A percentile compares a stretch with the other conserved stretches of the same genome.
These are phyloP conservation scores for Falco naumanni DNA, from an alignment of 2,797 vertebrate genomes.

Conservation along the genomic window DNA sequence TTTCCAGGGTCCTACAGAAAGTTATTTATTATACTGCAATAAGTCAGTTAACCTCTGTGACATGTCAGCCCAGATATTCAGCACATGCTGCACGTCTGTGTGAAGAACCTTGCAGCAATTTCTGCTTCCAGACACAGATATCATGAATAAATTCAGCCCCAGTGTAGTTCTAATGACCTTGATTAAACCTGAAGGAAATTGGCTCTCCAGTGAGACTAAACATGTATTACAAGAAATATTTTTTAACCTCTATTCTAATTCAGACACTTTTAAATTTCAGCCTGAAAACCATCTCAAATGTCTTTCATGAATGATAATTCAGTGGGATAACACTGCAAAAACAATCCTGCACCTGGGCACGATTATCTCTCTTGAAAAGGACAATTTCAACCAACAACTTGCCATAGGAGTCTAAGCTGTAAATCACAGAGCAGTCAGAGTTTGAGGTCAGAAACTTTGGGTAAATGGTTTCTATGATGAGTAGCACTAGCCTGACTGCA, in stretches of 20 bases:
- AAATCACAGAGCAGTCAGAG: background rate
- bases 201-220: background rate
- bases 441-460: background rate
- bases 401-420: background rate
- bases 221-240: background rate
- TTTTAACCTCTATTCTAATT: constrained; percentile 4
- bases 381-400: background rate
- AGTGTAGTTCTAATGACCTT: background rate
- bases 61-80: background rate
- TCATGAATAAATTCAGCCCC: background rate
- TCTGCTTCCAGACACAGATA: background rate
- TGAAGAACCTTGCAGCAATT: background rate
- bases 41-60: background rate
- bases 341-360: background rate
- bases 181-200: constrained; percentile 25
- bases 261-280: background rate
- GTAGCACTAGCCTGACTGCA: background rate
- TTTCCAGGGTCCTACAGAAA: background rate
- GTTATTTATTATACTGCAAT: background rate
- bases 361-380: background rate
- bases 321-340: background rate
- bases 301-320: background rate
- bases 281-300: background rate
- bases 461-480: background rate
- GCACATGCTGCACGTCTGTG: background rate